Percentiles rank a stretch among this genome's conserved stretches.
phyloP scores from a whole-genome alignment of 2,888 invertebrate genomes.

The Polyommatus icarus region DNA sequence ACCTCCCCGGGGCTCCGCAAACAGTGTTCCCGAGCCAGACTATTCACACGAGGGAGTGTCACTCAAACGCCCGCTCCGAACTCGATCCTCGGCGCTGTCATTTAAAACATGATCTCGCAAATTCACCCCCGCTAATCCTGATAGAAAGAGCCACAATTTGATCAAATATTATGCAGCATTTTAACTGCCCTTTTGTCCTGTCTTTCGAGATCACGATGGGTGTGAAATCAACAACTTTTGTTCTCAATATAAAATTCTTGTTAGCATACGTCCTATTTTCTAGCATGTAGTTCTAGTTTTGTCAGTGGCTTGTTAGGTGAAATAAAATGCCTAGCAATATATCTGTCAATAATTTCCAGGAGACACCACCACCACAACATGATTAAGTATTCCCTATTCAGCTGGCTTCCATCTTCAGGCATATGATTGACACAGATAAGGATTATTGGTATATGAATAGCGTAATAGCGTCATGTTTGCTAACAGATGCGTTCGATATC shows the following conservation, averaged over 20 bases:
- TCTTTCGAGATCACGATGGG: slow-evolving; percentile 15
- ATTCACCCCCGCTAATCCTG: slow-evolving; percentile 44
- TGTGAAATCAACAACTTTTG: neutral
- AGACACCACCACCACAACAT: neutral
- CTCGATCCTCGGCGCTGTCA: slow-evolving; percentile 64
- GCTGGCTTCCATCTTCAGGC: neutral
- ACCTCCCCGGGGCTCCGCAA: slow-evolving; percentile 44
- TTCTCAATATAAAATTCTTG: neutral
- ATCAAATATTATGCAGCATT: neutral
- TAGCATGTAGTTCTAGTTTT: too few relatives aligned
- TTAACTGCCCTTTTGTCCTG: slow-evolving; percentile 15
- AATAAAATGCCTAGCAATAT: neutral
- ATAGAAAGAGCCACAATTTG: slow-evolving; percentile 42
- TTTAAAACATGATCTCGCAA: slow-evolving; percentile 54
- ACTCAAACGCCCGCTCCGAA: slow-evolving; percentile 69
- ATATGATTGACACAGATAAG: slow-evolving; percentile 5
- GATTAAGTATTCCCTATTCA: neutral
- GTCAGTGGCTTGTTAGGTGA: too few relatives aligned
- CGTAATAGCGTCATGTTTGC: slow-evolving; percentile 27
- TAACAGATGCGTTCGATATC: slow-evolving; percentile 32
- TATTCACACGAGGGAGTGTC: slow-evolving; percentile 69
- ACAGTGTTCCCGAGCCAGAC: slow-evolving; percentile 55
- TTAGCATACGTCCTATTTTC: neutral
- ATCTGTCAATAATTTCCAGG: neutral
- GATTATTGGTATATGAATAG: slow-evolving; percentile 14